Evolutionary conservation across 2,888 invertebrate species (phyloP), one percentile per base, ranked within the genome.

Genomic region (Belgica antarctica): DNA sequence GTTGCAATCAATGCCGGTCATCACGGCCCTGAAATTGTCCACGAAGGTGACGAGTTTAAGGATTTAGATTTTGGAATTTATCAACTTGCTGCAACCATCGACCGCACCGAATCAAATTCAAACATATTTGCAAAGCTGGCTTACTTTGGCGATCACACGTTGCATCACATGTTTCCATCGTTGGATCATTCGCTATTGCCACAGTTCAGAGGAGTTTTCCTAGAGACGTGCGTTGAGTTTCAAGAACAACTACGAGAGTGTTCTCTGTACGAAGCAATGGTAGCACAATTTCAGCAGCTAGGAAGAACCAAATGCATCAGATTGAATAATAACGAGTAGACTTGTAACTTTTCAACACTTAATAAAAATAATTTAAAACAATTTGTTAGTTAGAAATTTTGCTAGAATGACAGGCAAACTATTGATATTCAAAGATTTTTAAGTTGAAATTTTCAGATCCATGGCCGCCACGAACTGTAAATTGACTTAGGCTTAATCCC

Each of bases 121-220:
- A 86, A 85, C 52, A 83, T 85, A 72, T 87, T 89, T 76, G 79
- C 89, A 72, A 84, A 85, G 0, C 77, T 92, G 70, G 88, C 89
- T 0, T 83, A 87, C 72, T 92, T 90, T 74, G 92, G 92, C 0
- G 87, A 89, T 71, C 92, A 93, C 76, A 83, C 83, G 0, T 80
- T 92, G 1, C 92, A 93, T 77, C 92, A 93, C 78, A 80, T 92
- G 19, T 88, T 92, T 74, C 92, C 92, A 0, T 89, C 90, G 0
- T 75, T 93, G 28, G 92, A 92, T 76, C 92, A 92, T 75, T 86
- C 85, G 0, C 84, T 87, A 71, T 78, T 93, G 10, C 83, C 84
- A 10, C 83, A 86, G 62, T 80, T 92, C 1, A 85, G 87, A 75
- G 86, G 88, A 0, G 82, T 83, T n/a, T 73, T 80, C 0, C 78